phyloP scores from a whole-genome alignment of 2,113 vertebrate species.

The Rhipidura dahli region DNA sequence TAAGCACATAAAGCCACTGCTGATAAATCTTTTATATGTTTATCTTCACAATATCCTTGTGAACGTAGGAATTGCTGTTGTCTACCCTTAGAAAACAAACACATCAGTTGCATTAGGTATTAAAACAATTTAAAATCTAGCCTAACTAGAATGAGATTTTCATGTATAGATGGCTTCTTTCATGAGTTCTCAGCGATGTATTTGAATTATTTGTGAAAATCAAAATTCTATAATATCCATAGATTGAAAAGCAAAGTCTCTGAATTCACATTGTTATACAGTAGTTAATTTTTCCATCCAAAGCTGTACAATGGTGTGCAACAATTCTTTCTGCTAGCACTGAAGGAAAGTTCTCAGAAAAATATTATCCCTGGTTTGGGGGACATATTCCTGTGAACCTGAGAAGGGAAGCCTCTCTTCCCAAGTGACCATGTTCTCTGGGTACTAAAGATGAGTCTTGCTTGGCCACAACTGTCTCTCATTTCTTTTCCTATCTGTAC shows the following conservation, averaged over 20 bases:
- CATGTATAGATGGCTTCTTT: not conserved
- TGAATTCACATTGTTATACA: not conserved
- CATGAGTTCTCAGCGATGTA: not conserved
- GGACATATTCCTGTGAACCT: not conserved
- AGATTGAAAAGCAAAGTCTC: not conserved
- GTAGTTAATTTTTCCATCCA: not conserved
- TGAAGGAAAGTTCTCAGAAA: not conserved
- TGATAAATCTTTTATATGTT: conserved; percentile 29
- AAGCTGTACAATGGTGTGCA: not conserved
- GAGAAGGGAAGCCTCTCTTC: not conserved
- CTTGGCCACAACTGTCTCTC: not conserved
- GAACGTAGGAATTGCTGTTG: not conserved
- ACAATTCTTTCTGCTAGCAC: not conserved
- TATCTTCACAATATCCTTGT: not conserved
- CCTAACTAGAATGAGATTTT: not conserved
- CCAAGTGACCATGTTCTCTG: not conserved
- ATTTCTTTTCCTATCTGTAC: not conserved
- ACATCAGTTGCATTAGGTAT: not conserved
- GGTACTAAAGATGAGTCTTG: not conserved
- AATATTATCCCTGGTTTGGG: not conserved
- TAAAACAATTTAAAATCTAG: not conserved
- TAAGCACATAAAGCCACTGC: not conserved
- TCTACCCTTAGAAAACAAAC: not conserved
- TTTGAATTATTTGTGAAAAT: not conserved
- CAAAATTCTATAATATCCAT: not conserved